These are phyloP conservation scores for Tenebrosternarchus preto DNA, from an alignment of 2,113 vertebrate genomes.

Conservation along the genomic window DNA sequence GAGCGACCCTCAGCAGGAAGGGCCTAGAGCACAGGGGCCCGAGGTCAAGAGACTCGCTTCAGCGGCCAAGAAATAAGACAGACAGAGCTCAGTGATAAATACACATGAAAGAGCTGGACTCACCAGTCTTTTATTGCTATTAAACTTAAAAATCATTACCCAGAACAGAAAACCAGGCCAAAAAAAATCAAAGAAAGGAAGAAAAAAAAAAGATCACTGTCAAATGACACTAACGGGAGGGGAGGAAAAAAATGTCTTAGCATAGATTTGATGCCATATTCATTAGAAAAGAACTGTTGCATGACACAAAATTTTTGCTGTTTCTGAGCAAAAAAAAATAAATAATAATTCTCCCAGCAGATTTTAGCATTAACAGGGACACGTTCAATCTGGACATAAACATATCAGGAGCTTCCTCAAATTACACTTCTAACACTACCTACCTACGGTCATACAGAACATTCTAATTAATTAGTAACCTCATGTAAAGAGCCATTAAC, in stretches of 20 bases:
- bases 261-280: slow-evolving; percentile 40
- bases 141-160: slow-evolving; percentile 72
- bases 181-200: slow-evolving; percentile 53
- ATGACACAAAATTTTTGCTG: slow-evolving; percentile 51
- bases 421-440: slow-evolving; percentile 56
- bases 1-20: background rate
- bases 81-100: slow-evolving; percentile 30
- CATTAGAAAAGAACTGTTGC: slow-evolving; percentile 41
- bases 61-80: background rate
- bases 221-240: slow-evolving; percentile 47
- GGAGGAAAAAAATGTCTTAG: slow-evolving; percentile 31
- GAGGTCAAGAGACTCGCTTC: background rate
- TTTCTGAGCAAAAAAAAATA: background rate
- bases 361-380: slow-evolving; percentile 38
- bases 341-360: background rate
- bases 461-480: slow-evolving; percentile 50
- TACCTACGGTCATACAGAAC: slow-evolving; percentile 58
- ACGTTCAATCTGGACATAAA: slow-evolving; percentile 54
- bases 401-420: slow-evolving; percentile 51
- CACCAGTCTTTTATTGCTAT: slow-evolving; percentile 74
- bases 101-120: slow-evolving; percentile 32
- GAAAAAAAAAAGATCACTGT: slow-evolving; percentile 53
- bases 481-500: slow-evolving; percentile 60
- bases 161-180: slow-evolving; percentile 64
- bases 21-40: background rate